Evolutionary conservation across 2,888 invertebrate genomes (phyloP).

Genomic region (Mythimna albipuncta): DNA sequence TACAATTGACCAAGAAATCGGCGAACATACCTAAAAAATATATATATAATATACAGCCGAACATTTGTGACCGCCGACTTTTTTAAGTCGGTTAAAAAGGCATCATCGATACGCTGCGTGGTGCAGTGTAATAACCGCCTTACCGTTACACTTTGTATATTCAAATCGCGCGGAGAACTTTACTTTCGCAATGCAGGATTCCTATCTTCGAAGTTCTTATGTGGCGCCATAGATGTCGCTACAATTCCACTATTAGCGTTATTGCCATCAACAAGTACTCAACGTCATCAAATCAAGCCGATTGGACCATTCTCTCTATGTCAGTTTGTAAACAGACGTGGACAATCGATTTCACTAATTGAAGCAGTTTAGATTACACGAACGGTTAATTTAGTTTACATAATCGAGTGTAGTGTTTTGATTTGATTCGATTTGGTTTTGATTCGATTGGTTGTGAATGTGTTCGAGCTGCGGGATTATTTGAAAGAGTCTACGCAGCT

Average conservation of each 20-base stretch:
- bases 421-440: neutral
- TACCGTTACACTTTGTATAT: too few relatives aligned
- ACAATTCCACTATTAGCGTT: neutral
- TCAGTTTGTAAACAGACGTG: constrained; percentile 27
- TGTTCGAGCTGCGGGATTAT: too few relatives aligned
- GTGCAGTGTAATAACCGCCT: too few relatives aligned
- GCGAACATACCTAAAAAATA: too few relatives aligned
- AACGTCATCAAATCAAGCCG: constrained; percentile 41
- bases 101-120: neutral
- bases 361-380: constrained; percentile 21
- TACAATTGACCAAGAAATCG: too few relatives aligned
- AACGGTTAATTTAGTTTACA: constrained; percentile 33
- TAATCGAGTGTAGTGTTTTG: constrained; percentile 14
- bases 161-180: too few relatives aligned
- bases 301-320: constrained; percentile 38
- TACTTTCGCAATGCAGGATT: too few relatives aligned
- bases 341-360: constrained; percentile 51
- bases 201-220: too few relatives aligned
- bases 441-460: neutral
- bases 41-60: too few relatives aligned
- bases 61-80: too few relatives aligned
- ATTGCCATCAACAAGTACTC: constrained; percentile 12
- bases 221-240: neutral
- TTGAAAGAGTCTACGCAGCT: too few relatives aligned
- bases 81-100: too few relatives aligned